Base-by-base conservation (phyloP, 1,140 invertebrate species). In the Teleogryllus occipitalis region DNA sequence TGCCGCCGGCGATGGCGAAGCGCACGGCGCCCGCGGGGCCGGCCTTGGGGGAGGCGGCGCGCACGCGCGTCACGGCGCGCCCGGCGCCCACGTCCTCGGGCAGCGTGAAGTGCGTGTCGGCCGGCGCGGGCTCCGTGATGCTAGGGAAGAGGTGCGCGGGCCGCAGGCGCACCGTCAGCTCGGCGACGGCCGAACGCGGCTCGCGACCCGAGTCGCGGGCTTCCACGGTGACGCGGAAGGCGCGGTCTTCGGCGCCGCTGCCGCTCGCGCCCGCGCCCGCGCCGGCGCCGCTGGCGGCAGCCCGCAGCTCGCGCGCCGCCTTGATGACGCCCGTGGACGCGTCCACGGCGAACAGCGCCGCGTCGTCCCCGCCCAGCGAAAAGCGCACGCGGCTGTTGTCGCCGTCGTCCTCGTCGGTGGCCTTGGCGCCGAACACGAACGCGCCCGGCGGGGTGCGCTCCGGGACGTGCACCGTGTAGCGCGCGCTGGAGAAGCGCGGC, bases 1-100 rank as follows among this genome's bases (percentile, higher is more conserved):
- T 97, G 7, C 97, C 97, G 10, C 96, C 97, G 21, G 95, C 96
- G 82, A 98, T 95, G 21, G 91, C 91, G 85, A 94, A 98, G 75
- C 91, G 89, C 22, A 96, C 87, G 80, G 90, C 89, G 6, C 91
- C 92, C 12, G 87, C 86, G 7, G 90, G 85, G 2, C 92, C 92
- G 78, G 89, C 89, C 83, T 95, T 95, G 0, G 94, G 93, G 0
- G 93, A 93, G 80, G 89, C 89, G 0, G 93, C 93, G 81, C 87
- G 89, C 15, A 95, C 84, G 82, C 89, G 91, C 8, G 93, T 93
- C 47, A 97, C 90, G 47, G 92, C 84, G 83, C 90, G 90, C 3
- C 93, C 93, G 83, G 93, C 91, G 5, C 89, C 88, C 3, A 92
- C 91, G 85, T 95, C 93, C 88, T 98, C 96, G 0, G 92, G 87